Base-by-base conservation (phyloP, 2,797 vertebrate genomes). In the Anabas testudineus region DNA sequence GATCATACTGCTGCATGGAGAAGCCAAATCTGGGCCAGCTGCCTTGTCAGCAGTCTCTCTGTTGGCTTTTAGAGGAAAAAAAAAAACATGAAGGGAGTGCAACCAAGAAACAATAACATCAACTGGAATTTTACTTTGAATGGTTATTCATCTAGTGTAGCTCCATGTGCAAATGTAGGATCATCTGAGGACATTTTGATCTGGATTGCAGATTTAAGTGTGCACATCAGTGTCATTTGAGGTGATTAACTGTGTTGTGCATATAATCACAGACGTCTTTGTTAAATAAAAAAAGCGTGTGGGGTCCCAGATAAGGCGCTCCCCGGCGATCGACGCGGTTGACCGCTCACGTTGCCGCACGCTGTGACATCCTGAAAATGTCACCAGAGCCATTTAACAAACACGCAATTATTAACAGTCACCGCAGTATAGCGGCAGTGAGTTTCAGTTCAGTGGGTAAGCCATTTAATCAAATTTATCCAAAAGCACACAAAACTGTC, bases 11-110 rank as follows among this genome's bases (percentile, higher is more conserved):
- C 88, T 84, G 78, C 78, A 83, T 18, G 47, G 74, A 54, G 80
- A 84, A 83, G 82, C 75, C 71, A 84, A 76, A 90, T 84, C 78
- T 85, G 74, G 74, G 83, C 85, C 80, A 80, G 85, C 59, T 90
- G 89, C 91, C 80, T 62, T 49, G 89, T 93, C 90, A 91, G 92
- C 92, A 86, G 72, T 88, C 67, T 87, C 63, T 76, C 49, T 67
- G 62, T 61, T 53, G 54, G 48, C 57, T 72, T 60, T 41, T 16
- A 47, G 65, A 43, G 53, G 37, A 49, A 70, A 78, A 82, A 84
- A n/a, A 76, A 81, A 84, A 77, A 64, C 68, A 59, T 26, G 22
- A 10, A 72, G 41, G 61, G 46, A 71, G 73, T 39, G 26, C 21
- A 68, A 60, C 55, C 16, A 67, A 51, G 61, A 75, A 72, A 66